phyloP scores from a whole-genome alignment of 2,113 vertebrate genomes.

The Nematolebias whitei region DNA sequence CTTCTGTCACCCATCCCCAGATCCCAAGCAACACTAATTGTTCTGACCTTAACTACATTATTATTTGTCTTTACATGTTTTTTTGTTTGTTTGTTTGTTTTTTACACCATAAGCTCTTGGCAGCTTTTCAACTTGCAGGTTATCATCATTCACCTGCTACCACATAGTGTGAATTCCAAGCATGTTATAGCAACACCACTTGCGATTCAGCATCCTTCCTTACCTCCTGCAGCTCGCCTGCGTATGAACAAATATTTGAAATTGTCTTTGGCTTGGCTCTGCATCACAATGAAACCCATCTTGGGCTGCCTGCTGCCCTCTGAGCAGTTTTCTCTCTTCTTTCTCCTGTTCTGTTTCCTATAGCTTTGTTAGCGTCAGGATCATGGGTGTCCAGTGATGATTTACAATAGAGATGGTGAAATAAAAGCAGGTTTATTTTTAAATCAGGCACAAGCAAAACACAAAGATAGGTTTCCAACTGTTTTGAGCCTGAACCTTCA shows the following conservation, averaged over 20 bases:
- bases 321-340: background rate
- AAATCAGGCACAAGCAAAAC: background rate
- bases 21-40: slow-evolving; percentile 42
- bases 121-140: slow-evolving; percentile 38
- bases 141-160: slow-evolving; percentile 38
- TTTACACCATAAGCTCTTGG: slow-evolving; percentile 28
- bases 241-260: slow-evolving; percentile 31
- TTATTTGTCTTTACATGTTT: slow-evolving; percentile 15
- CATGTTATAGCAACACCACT: slow-evolving; percentile 40
- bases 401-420: background rate
- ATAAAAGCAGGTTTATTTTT: background rate
- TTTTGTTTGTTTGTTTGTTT: background rate
- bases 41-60: slow-evolving; percentile 31
- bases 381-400: background rate
- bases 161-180: slow-evolving; percentile 42
- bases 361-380: background rate
- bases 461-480: no score
- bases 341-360: background rate
- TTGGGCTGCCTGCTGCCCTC: background rate
- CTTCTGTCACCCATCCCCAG: slow-evolving; percentile 30
- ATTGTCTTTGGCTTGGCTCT: slow-evolving; percentile 8
- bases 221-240: slow-evolving; percentile 3
- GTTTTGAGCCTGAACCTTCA: no score
- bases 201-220: slow-evolving; percentile 9
- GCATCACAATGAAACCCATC: slow-evolving; percentile 21